Conservation (phyloP, 2,797 vertebrate species). For the Morus bassanus region DNA sequence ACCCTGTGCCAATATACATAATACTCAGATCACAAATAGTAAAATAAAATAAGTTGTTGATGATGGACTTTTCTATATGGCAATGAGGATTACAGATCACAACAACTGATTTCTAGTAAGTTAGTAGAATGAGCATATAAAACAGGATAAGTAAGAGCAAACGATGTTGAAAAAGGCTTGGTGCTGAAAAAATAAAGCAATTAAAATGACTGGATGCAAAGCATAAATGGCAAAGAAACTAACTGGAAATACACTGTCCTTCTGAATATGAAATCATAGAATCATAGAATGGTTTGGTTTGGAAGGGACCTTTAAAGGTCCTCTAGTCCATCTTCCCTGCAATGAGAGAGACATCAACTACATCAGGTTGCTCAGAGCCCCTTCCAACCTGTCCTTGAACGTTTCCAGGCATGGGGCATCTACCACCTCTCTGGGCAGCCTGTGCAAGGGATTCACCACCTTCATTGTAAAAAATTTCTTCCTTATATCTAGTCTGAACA, state of each 20-base stretch:
- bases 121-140: background rate
- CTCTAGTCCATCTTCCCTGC: fast-evolving
- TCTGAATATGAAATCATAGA: background rate
- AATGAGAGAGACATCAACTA: background rate
- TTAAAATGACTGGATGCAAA: background rate
- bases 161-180: background rate
- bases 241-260: background rate
- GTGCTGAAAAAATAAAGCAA: background rate
- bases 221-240: background rate
- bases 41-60: background rate
- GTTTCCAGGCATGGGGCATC: background rate
- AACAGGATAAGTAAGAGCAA: background rate
- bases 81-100: background rate
- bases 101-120: background rate
- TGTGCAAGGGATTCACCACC: background rate
- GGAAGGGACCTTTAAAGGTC: background rate
- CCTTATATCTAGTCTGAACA: background rate
- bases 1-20: background rate
- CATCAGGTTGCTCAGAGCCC: background rate
- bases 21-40: background rate
- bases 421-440: background rate
- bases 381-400: fast-evolving
- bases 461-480: background rate
- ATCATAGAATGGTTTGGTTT: background rate
- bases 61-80: background rate